Conservation (phyloP, 1,140 invertebrate species). For the Musca domestica region DNA sequence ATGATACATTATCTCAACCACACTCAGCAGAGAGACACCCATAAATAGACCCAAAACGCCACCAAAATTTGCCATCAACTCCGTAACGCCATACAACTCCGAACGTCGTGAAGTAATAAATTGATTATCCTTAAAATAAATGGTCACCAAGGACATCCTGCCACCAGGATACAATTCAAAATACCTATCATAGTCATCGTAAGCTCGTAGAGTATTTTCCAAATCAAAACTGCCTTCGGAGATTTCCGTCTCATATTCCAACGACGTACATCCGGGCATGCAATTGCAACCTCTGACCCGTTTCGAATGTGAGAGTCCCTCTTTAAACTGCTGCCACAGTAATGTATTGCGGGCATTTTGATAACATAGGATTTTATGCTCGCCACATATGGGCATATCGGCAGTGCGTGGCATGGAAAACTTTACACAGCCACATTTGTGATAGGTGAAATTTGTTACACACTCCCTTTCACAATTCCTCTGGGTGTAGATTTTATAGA, state of each 20-base stretch:
- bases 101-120: constrained; percentile 58
- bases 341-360: constrained; percentile 58
- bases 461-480: constrained; percentile 75
- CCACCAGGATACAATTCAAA: constrained; percentile 49
- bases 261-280: constrained; percentile 65
- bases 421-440: constrained; percentile 55
- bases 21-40: constrained; percentile 66
- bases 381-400: constrained; percentile 62
- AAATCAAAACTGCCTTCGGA: constrained; percentile 65
- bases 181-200: constrained; percentile 42
- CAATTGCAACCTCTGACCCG: constrained; percentile 60
- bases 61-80: constrained; percentile 60
- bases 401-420: constrained; percentile 60
- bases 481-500: constrained; percentile 72
- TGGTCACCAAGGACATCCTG: constrained; percentile 50
- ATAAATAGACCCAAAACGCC: constrained; percentile 60
- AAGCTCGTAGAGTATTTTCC: constrained; percentile 56
- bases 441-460: constrained; percentile 69
- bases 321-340: constrained; percentile 58
- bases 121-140: constrained; percentile 59
- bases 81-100: constrained; percentile 58
- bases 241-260: constrained; percentile 66
- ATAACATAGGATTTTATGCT: constrained; percentile 55
- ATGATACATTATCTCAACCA: constrained; percentile 66
- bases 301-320: constrained; percentile 34